These are phyloP conservation scores for Musca domestica DNA, from an alignment of 1,140 invertebrate species.

Conservation along the genomic window DNA sequence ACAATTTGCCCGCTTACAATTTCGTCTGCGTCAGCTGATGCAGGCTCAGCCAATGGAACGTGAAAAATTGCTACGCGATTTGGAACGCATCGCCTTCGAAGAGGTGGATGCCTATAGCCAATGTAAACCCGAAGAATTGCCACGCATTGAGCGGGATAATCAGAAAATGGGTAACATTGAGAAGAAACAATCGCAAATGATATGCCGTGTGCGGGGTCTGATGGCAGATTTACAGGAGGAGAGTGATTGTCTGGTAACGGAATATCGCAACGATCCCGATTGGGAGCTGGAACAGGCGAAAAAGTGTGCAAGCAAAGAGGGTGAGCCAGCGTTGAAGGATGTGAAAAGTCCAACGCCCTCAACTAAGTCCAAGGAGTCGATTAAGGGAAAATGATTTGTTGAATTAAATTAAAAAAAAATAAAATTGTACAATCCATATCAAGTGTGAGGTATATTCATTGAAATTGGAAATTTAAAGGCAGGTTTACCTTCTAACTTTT, in stretches of 20 bases:
- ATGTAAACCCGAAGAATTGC: constrained; percentile 7
- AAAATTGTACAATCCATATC: too few relatives aligned
- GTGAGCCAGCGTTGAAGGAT: neutral
- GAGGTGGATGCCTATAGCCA: neutral
- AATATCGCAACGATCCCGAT: neutral
- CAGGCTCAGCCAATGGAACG: constrained; percentile 16
- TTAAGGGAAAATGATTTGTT: too few relatives aligned
- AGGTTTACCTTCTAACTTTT: too few relatives aligned
- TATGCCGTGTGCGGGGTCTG: constrained; percentile 6
- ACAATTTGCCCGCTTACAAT: constrained; percentile 25
- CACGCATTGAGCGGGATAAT: neutral
- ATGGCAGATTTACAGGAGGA: neutral
- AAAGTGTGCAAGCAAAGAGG: neutral
- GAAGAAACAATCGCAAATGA: constrained; percentile 16
- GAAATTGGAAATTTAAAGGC: too few relatives aligned
- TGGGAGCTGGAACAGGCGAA: neutral
- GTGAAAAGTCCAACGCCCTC: neutral
- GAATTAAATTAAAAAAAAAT: too few relatives aligned
- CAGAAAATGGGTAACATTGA: constrained; percentile 20
- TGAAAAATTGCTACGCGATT: neutral
- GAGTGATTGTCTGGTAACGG: neutral
- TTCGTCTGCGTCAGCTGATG: constrained; percentile 24
- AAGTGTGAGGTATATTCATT: too few relatives aligned
- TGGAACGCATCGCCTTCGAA: constrained; percentile 20
- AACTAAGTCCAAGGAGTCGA: neutral